phyloP scores from a whole-genome alignment of 2,888 invertebrate genomes.

The Seira ritae region DNA sequence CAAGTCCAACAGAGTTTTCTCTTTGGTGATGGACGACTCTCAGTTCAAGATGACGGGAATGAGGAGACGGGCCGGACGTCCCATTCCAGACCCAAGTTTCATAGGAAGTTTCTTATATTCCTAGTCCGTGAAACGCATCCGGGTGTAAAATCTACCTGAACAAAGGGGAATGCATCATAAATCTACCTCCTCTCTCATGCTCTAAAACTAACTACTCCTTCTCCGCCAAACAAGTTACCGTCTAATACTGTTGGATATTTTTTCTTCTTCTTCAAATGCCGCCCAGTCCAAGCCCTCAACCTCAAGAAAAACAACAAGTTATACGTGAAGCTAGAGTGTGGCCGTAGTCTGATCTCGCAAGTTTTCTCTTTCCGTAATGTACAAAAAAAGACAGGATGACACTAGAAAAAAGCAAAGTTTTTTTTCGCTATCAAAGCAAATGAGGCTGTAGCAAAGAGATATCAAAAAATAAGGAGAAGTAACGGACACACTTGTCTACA shows the following conservation, averaged over 20 bases:
- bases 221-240: not conserved
- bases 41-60: slow-evolving; percentile 56
- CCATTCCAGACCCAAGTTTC: slow-evolving; percentile 31
- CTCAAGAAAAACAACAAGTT: slow-evolving; percentile 7
- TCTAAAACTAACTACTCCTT: slow-evolving; percentile 2
- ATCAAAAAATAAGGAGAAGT: not conserved
- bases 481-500: not conserved
- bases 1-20: slow-evolving; percentile 54
- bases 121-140: slow-evolving; percentile 5
- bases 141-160: slow-evolving; percentile 16
- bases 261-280: not conserved
- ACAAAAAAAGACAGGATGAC: not conserved
- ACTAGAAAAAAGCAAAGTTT: slow-evolving; percentile 1
- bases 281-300: not conserved
- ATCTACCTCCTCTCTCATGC: not conserved
- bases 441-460: not conserved
- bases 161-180: slow-evolving; percentile 14
- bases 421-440: not conserved
- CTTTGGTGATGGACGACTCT: slow-evolving; percentile 56
- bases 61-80: slow-evolving; percentile 42
- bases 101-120: slow-evolving; percentile 10
- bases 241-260: not conserved
- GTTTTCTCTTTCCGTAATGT: not conserved
- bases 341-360: not conserved
- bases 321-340: not conserved